Percentiles rank a stretch among this genome's conserved stretches.
phyloP scores from a whole-genome alignment of 2,113 vertebrate species.

The Ginglymostoma cirratum region DNA sequence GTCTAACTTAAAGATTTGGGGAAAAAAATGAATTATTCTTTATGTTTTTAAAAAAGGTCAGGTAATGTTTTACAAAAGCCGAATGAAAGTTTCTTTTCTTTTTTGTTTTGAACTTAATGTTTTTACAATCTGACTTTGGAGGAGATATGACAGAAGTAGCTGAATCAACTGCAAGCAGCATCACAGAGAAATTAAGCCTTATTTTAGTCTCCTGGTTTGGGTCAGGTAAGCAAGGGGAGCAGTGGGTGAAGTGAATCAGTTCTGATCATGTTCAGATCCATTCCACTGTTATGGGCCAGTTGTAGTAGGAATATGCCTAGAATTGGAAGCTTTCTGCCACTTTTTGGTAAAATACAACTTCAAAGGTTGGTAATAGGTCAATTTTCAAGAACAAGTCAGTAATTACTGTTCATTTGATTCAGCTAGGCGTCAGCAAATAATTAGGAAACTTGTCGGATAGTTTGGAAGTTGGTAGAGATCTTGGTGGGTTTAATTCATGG shows the following conservation, averaged over 20 bases:
- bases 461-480: not conserved
- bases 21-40: not conserved
- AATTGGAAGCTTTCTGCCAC: not conserved
- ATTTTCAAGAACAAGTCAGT: not conserved
- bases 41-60: not conserved
- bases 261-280: not conserved
- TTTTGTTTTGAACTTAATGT: too few relatives aligned
- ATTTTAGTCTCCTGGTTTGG: not conserved
- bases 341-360: not conserved
- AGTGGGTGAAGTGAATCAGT: not conserved
- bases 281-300: not conserved
- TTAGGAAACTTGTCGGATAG: too few relatives aligned
- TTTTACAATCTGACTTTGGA: not conserved
- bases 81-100: not conserved
- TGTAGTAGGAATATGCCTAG: not conserved
- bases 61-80: not conserved
- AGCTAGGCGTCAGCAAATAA: not conserved
- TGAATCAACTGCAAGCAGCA: not conserved
- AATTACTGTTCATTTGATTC: not conserved
- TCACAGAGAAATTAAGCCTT: not conserved
- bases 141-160: not conserved
- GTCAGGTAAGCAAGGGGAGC: not conserved
- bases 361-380: not conserved
- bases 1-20: not conserved
- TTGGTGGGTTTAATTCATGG: not conserved